Evolutionary conservation across 2,113 vertebrate species (phyloP).

Genomic region (Sula dactylatra): DNA sequence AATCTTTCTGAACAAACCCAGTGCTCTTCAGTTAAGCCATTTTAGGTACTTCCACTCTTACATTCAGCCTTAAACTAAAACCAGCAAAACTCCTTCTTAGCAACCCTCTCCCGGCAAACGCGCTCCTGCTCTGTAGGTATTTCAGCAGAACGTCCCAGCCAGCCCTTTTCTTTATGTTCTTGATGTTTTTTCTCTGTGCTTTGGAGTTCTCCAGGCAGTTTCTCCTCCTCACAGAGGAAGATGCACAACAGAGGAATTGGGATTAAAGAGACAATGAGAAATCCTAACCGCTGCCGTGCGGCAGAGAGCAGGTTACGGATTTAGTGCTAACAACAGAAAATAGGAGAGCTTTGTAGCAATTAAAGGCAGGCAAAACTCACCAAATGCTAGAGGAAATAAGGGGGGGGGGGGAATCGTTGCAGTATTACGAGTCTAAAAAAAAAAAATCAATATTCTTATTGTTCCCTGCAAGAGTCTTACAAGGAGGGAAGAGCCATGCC

Average conservation of each 20-base stretch:
- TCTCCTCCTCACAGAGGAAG: neutral
- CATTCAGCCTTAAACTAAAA: neutral
- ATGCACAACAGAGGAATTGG: neutral
- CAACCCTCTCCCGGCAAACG: neutral
- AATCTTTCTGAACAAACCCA: neutral
- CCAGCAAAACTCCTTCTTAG: neutral
- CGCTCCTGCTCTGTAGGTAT: neutral
- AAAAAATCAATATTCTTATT: neutral
- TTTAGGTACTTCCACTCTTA: neutral
- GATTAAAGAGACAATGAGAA: neutral
- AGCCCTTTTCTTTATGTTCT: neutral
- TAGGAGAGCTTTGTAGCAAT: neutral
- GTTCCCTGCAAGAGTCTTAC: neutral
- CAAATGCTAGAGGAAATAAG: neutral
- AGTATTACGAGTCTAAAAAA: neutral
- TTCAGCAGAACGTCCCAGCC: neutral
- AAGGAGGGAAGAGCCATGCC: neutral
- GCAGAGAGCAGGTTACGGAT: neutral
- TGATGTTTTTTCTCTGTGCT: neutral
- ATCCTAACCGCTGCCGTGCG: accelerated
- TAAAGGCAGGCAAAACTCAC: conserved; percentile 5
- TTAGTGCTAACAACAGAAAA: neutral
- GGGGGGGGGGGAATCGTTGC: neutral
- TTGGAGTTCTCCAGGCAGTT: neutral
- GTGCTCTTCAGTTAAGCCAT: accelerated